Base-by-base conservation (phyloP, 2,888 invertebrate species). In the Acanthopleura granulata region DNA sequence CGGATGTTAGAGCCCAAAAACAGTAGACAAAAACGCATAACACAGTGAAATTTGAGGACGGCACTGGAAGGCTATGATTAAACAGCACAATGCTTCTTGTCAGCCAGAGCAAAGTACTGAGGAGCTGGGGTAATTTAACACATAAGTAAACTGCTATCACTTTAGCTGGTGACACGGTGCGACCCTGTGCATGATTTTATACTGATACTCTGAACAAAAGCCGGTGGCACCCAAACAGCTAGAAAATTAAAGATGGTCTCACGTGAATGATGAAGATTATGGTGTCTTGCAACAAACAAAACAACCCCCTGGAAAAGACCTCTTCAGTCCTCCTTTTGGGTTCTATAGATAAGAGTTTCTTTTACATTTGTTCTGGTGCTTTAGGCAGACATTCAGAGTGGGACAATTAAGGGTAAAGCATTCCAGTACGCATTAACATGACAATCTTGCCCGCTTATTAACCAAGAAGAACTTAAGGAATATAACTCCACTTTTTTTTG, bases 111-210 rank as follows among this genome's bases (percentile, higher is more conserved):
- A 66, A 25, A 66, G 15, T 66, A 22, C 16, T 16, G 4, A 15
- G 16, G 29, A 27, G 25, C 22, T 27, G 1, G 27, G 57, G n/a
- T 57, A 18, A 66, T 66, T 66, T 27, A 66, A 66, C 29, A 66
- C 25, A 66, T 66, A 66, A 27, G 66, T 66, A 66, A 27, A 66
- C 66, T 66, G 27, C 22, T 27, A 66, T 66, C 29, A 66, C 66
- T 27, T 66, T 22, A 66, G 29, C 22, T 25, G 25, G 66, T 66
- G 66, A 66, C 66, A 66, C 14, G 29, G 29, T 25, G 15, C 29
- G 66, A 66, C 66, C 57, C 29, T 66, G 27, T 66, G 22, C 29
- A 22, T 66, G 29, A 66, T 27, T 15, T 27, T 27, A 27, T 22
- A 27, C 16, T 27, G 29, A 66, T 22, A 66, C 66, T 57, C 66